Evolutionary conservation across 2,888 invertebrate genomes (phyloP).

Genomic region (Celastrina argiolus): DNA sequence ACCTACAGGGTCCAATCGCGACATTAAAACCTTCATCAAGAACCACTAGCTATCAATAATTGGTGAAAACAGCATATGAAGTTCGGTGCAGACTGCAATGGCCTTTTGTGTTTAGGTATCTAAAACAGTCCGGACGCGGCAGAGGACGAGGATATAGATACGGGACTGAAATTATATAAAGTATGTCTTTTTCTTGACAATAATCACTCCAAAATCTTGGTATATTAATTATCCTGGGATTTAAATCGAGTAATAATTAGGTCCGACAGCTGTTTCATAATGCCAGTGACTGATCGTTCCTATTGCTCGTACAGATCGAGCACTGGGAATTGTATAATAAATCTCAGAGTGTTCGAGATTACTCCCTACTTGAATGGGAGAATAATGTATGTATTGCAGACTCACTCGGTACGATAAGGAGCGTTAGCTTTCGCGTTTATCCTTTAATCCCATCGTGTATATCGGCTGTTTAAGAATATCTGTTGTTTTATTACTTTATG

Average conservation of each 20-base stretch:
- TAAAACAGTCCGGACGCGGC: too few species aligned
- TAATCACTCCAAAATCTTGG: too few species aligned
- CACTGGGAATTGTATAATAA: constrained; percentile 5
- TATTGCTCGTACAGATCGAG: background rate
- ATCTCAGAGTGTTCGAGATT: constrained; percentile 8
- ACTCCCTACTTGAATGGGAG: constrained; percentile 3
- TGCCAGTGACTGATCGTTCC: background rate
- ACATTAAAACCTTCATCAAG: too few species aligned
- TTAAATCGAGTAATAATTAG: background rate
- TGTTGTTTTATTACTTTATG: constrained; percentile 4
- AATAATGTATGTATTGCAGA: constrained; percentile 16
- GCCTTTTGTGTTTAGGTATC: too few species aligned
- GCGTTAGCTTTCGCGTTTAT: constrained; percentile 16
- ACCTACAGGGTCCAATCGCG: too few species aligned
- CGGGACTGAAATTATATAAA: too few species aligned
- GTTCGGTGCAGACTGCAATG: too few species aligned
- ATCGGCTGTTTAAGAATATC: background rate
- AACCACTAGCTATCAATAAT: too few species aligned
- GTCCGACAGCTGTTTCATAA: background rate
- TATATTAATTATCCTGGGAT: background rate
- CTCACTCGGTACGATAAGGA: constrained; percentile 6
- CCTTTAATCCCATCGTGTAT: constrained; percentile 1
- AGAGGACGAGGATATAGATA: too few species aligned
- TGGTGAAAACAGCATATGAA: too few species aligned
- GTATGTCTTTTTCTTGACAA: too few species aligned